Conservation (phyloP, 2,113 vertebrate genomes). For the Crypturellus undulatus region DNA sequence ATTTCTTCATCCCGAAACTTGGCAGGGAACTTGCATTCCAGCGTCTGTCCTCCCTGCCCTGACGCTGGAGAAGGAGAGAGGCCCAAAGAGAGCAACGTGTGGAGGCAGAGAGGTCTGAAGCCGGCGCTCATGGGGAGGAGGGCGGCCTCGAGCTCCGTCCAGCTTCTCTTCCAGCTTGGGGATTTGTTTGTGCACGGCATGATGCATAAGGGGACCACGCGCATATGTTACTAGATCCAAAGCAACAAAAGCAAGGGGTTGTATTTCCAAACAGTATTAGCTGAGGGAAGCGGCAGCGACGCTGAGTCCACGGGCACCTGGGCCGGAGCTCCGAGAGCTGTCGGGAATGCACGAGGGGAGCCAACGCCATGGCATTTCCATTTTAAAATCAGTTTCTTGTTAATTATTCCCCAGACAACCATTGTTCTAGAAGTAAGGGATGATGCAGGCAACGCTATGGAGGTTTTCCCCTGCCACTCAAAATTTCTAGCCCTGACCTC, state of each 20-base stretch:
- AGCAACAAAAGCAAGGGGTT: background rate
- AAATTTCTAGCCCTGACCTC: background rate
- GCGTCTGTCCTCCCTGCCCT: background rate
- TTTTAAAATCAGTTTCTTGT: background rate
- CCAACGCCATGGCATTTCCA: fast-evolving
- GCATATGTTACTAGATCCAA: background rate
- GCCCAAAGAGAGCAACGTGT: background rate
- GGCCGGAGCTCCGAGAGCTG: background rate
- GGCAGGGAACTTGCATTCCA: constrained; percentile 25
- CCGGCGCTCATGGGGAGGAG: background rate
- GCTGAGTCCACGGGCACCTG: background rate
- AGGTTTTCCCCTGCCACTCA: background rate
- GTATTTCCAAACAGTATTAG: background rate
- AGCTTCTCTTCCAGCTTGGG: background rate
- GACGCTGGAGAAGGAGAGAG: background rate
- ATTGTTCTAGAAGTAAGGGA: fast-evolving
- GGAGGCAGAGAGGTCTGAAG: background rate
- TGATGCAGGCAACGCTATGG: fast-evolving
- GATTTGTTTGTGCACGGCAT: background rate
- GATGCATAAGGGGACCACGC: background rate
- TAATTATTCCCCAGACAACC: background rate
- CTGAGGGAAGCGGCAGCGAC: background rate
- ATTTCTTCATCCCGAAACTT: background rate
- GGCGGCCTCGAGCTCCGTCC: background rate
- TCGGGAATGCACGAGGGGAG: background rate